Base-by-base conservation (phyloP, 2,797 vertebrate species). In the Nyctalus aviator region DNA sequence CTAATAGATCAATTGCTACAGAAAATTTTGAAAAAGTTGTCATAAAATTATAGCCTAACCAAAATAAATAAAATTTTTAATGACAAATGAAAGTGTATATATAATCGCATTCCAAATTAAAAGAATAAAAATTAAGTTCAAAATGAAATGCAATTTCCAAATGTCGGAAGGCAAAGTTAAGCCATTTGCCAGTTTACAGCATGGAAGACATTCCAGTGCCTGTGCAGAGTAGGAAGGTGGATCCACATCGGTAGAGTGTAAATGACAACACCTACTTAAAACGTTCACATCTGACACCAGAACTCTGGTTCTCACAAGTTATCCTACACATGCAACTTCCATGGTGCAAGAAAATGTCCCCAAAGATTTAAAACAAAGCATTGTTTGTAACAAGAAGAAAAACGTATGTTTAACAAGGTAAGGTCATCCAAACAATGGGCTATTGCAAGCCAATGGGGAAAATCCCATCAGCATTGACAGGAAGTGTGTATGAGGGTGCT, bases 31-130 rank as follows among this genome's bases (percentile, higher is more conserved):
- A 9, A 75, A 79, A 76, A 21, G 0, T 23, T 84, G 5, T 72
- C 72, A 44, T 71, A 69, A 76, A 59, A 64, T 10, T 48, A 69
- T 50, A 5, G 1, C 3, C 7, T 14, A 5, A n/a, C 11, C 20
- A 18, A 55, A 73, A 84, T 18, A 87, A 82, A 88, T 44, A 25
- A 30, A 84, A 77, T 44, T 82, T 30, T 68, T 44, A 48, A n/a
- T 71, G 46, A 41, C 18, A 83, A 93, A 68, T 86, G 30, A 94
- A 83, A 83, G 64, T n/a, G 64, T n/a, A 89, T 37, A 10, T 10
- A 89, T 8, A 35, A n/a, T 50, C 4, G 66, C 35, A 62, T 0
- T 83, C 6, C 17, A 72, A 77, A 79, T 50, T 59, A 71, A 84
- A 87, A 59, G 64, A 37, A 57, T 41, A 69, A 66, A 87, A 64